Percentiles rank a stretch among this genome's conserved stretches.
Conservation (phyloP, 2,797 vertebrate genomes). For the Melanotaenia boesemani region DNA sequence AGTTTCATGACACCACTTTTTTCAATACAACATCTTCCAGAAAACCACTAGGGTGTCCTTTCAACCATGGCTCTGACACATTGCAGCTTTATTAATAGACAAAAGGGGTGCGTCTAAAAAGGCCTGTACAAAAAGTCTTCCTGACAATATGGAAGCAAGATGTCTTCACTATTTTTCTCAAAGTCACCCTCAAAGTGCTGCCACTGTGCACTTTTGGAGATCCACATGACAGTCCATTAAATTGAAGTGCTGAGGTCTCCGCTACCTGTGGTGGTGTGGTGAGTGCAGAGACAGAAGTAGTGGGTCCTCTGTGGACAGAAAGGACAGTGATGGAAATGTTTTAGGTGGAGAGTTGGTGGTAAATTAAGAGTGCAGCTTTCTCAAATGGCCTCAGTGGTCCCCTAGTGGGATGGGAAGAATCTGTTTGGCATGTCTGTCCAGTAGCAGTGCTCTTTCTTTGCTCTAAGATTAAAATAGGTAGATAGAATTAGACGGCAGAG, state of each 20-base stretch:
- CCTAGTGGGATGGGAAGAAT: slow-evolving; percentile 41
- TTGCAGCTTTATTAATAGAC: slow-evolving; percentile 6
- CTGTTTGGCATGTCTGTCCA: slow-evolving; percentile 68
- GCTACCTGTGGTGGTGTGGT: slow-evolving; percentile 46
- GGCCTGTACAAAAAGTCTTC: slow-evolving; percentile 1
- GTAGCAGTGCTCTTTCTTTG: slow-evolving; percentile 44
- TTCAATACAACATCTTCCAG: not conserved
- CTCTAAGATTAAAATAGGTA: slow-evolving; percentile 56
- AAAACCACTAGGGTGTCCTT: not conserved
- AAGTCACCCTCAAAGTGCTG: slow-evolving; percentile 47
- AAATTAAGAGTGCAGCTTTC: slow-evolving; percentile 59
- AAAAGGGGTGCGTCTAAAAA: not conserved
- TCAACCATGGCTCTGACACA: not conserved
- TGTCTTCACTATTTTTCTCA: slow-evolving; percentile 42
- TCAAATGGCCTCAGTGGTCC: slow-evolving; percentile 49
- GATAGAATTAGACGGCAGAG: slow-evolving; percentile 72
- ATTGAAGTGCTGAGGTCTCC: slow-evolving; percentile 41
- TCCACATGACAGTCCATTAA: slow-evolving; percentile 61
- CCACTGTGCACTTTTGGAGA: slow-evolving; percentile 42
- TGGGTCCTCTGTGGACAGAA: slow-evolving; percentile 47
- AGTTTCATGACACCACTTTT: not conserved
- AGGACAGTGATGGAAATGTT: slow-evolving; percentile 62
- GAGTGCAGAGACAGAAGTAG: slow-evolving; percentile 42
- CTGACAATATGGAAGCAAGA: slow-evolving; percentile 15
- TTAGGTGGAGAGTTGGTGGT: slow-evolving; percentile 43